Evolutionary conservation across 2,113 vertebrate species (phyloP).

Genomic region (Patagioenas fasciata): DNA sequence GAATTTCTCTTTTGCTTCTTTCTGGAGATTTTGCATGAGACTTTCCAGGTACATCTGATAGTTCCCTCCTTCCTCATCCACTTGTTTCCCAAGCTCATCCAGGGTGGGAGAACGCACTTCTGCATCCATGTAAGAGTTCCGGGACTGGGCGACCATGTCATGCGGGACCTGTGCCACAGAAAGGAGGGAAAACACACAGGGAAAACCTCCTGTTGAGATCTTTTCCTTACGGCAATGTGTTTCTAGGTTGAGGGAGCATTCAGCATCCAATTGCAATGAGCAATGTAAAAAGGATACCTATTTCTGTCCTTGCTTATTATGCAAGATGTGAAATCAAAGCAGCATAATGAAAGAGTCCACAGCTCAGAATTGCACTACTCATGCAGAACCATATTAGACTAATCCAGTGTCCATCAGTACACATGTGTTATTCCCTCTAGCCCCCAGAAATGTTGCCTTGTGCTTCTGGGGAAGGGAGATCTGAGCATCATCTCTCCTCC

Average conservation of each 20-base stretch:
- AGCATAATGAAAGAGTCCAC: neutral
- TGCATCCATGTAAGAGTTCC: conserved; percentile 89
- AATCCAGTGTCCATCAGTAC: neutral
- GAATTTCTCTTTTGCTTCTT: conserved; percentile 92
- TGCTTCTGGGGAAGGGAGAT: neutral
- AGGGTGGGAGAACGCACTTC: conserved; percentile 87
- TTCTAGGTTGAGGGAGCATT: neutral
- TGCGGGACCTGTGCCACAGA: conserved; percentile 84
- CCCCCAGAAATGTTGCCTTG: neutral
- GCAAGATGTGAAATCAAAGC: neutral
- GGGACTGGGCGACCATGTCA: conserved; percentile 91
- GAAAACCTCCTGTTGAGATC: neutral
- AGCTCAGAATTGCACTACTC: neutral
- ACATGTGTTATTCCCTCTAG: neutral
- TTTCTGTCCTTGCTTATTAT: neutral
- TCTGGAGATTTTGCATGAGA: conserved; percentile 87
- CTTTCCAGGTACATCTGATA: conserved; percentile 85
- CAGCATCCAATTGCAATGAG: neutral
- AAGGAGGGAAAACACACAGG: neutral
- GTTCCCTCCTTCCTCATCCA: conserved; percentile 85
- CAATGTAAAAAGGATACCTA: neutral
- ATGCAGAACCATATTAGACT: neutral
- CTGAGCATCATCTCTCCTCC: neutral
- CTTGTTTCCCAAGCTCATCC: conserved; percentile 86
- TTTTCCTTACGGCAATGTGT: neutral